These are phyloP conservation scores for Leptopilina boulardi DNA, from an alignment of 1,140 invertebrate genomes.

Conservation along the genomic window DNA sequence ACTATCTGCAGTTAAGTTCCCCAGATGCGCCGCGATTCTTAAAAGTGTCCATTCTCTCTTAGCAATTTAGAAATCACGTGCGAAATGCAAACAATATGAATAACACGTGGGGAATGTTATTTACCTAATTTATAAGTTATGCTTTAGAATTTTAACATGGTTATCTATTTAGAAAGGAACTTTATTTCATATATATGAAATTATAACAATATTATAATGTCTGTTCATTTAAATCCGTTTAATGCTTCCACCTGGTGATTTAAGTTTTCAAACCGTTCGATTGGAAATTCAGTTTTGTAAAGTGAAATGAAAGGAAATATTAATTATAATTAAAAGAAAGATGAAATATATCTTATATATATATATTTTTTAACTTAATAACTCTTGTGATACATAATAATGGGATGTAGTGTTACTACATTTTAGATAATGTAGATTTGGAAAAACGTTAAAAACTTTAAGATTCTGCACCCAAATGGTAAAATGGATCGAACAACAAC, in stretches of 20 bases:
- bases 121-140: not conserved
- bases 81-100: not conserved
- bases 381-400: no score
- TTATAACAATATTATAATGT: not conserved
- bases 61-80: slow-evolving; percentile 27
- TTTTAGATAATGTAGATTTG: no score
- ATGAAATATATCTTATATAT: no score
- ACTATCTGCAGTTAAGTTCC: slow-evolving; percentile 62
- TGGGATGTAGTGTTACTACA: no score
- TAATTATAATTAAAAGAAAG: no score
- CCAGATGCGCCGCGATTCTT: slow-evolving; percentile 55
- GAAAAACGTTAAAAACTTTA: no score
- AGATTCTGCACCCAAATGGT: no score
- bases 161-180: not conserved
- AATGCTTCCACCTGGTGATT: slow-evolving; percentile 14
- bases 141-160: not conserved
- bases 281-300: slow-evolving; percentile 12
- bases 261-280: slow-evolving; percentile 33
- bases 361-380: no score
- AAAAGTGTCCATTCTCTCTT: not conserved
- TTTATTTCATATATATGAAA: slow-evolving; percentile 23
- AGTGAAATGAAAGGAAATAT: slow-evolving; percentile 18
- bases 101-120: not conserved
- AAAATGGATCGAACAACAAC: slow-evolving; percentile 62
- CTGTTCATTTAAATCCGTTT: not conserved